Conservation (phyloP, 2,797 vertebrate genomes). For the Oceanodroma leucorhoa region DNA sequence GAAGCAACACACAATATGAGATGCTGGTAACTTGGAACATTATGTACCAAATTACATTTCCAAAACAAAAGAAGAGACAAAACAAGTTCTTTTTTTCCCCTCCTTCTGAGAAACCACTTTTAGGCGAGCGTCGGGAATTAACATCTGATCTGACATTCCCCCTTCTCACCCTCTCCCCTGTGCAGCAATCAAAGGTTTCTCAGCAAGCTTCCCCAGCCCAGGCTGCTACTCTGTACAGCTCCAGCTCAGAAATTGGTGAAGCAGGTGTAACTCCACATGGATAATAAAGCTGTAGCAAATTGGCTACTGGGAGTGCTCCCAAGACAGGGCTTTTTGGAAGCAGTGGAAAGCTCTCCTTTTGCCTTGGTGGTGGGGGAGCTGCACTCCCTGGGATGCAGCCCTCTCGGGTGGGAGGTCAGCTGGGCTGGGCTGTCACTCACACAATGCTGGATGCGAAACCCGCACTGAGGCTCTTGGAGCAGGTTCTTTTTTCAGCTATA, state of each 20-base stretch:
- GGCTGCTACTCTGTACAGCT: background rate
- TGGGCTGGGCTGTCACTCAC: fast-evolving
- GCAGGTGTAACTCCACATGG: background rate
- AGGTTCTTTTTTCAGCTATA: no score
- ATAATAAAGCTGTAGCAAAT: background rate
- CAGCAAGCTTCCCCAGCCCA: background rate
- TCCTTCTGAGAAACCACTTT: background rate
- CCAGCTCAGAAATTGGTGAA: background rate
- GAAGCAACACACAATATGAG: background rate
- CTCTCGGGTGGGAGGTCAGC: background rate
- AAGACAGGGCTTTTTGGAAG: background rate
- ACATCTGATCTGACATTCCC: background rate
- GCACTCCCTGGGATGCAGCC: background rate
- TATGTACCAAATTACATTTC: background rate
- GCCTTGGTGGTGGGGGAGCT: background rate
- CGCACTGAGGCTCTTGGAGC: fast-evolving
- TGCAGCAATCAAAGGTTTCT: background rate
- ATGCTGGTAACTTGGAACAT: background rate
- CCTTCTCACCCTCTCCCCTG: background rate
- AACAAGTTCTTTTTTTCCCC: background rate
- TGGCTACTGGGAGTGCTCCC: background rate
- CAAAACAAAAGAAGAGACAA: background rate
- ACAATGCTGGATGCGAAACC: fast-evolving
- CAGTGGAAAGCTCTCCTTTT: background rate
- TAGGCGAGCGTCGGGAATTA: background rate